Base-by-base conservation (phyloP, 2,113 vertebrate genomes). In the Syrmaticus mikado region DNA sequence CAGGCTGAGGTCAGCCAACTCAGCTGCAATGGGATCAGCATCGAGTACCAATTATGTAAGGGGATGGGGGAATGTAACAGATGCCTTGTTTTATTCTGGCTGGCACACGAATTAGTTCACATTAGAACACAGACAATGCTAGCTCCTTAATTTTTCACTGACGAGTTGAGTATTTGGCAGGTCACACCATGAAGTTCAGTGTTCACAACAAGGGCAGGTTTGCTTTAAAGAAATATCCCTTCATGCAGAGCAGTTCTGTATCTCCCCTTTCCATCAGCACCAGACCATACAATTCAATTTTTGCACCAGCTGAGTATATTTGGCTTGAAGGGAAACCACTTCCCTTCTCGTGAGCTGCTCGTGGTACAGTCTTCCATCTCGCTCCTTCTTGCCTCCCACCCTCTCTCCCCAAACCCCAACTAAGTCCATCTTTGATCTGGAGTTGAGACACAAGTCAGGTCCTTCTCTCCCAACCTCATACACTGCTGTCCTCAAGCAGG, bases 401-500 rank as follows among this genome's bases (percentile, higher is more conserved):
- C 34, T 7, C 71, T 66, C 61, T 73, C 86, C 85, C 68, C 2
- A 1, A 52, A 16, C 80, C 81, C 93, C 87, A 17, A 12, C 67
- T 32, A 32, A 91, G 92, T 87, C 94, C 64, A 1, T 82, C 82
- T 80, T 52, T 4, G 43, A 8, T 14, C 53, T 41, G 82, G 87
- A 80, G 86, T 20, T 1, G 25, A 82, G 82, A 62, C 10, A 8
- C 14, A 11, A 64, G 93, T 72, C 81, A 50, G 48, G 36, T 78
- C 64, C 73, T 43, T 10, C 92, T n/a, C 89, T 67, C 79, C 87
- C 76, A n/a, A 43, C 68, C 93, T 97, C 97, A 99, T 97, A 99
- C 98, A 1, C 98, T 98, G 97, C 98, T 99, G 98, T 99, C 98
- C 97, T 99, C 98, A 13, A 99, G 97, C 73, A 99, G 98, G 13